A percentile compares a stretch with the other conserved stretches of the same genome.
These are phyloP conservation scores for Semaprochilodus insignis DNA, from an alignment of 2,797 vertebrate species.

Conservation along the genomic window DNA sequence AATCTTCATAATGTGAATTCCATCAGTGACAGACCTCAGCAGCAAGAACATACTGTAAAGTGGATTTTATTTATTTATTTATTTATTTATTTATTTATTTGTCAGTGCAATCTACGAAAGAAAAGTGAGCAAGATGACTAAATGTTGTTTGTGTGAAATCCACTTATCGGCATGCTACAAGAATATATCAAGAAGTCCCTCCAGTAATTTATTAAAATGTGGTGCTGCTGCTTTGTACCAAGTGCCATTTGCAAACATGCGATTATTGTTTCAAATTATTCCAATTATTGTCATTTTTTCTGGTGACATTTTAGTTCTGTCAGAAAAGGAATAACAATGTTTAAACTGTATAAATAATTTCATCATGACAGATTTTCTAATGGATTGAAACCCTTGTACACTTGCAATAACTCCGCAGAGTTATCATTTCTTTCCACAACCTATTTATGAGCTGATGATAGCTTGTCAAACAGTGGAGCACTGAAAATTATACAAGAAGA, in stretches of 20 bases:
- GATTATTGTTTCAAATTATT: conserved; percentile 14
- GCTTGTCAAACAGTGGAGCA: conserved; percentile 6
- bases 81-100: neutral
- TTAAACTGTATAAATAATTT: conserved; percentile 26
- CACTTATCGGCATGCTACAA: conserved; percentile 2
- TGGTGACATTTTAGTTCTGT: conserved; percentile 36
- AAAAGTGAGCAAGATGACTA: neutral
- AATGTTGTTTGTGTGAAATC: conserved; percentile 6
- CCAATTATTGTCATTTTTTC: conserved; percentile 19
- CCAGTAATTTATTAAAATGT: conserved; percentile 11
- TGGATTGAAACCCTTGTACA: neutral
- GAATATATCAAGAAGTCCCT: conserved; percentile 8
- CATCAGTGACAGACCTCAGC: neutral
- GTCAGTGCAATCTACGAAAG: neutral
- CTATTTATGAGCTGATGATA: neutral
- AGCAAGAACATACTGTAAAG: conserved; percentile 8
- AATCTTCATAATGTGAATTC: conserved; percentile 16
- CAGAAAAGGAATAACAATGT: conserved; percentile 41
- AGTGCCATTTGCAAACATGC: conserved; percentile 23
- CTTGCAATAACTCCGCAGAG: neutral
- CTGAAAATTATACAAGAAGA: conserved; percentile 1
- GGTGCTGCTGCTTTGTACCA: neutral
- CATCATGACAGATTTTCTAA: conserved; percentile 20
- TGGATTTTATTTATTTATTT: neutral
- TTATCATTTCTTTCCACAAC: neutral